phyloP scores from a whole-genome alignment of 2,113 vertebrate species.

The Entelurus aequoreus region DNA sequence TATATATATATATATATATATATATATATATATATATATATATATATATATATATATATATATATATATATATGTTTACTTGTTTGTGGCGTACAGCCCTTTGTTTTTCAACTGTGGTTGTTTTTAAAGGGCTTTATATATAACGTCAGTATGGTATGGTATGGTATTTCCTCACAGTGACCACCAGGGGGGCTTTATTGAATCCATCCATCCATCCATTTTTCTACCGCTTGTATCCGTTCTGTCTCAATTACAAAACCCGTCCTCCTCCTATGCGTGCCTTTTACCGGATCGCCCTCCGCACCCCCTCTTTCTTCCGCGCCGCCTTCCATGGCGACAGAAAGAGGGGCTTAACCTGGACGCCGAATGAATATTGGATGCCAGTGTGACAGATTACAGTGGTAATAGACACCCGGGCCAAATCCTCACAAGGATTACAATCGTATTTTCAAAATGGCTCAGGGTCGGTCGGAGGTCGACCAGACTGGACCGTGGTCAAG shows the following conservation, averaged over 20 bases:
- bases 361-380: constrained; percentile 65
- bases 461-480: constrained; percentile 65
- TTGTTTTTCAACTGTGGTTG: no score
- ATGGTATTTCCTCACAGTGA: constrained; percentile 13
- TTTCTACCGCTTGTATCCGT: no score
- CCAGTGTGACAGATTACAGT: constrained; percentile 68
- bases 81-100: no score
- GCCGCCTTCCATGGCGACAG: constrained; percentile 40
- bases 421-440: constrained; percentile 72
- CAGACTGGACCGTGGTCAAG: constrained; percentile 52
- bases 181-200: constrained; percentile 57
- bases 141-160: no score
- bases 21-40: no score
- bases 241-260: constrained; percentile 49
- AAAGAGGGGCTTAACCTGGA: constrained; percentile 71
- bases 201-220: no score
- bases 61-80: no score
- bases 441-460: constrained; percentile 66
- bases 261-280: constrained; percentile 3
- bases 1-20: no score
- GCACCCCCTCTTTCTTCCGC: constrained; percentile 8
- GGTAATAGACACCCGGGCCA: constrained; percentile 71
- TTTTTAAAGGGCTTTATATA: no score
- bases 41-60: no score
- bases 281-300: not conserved